Conservation (phyloP, 2,888 invertebrate species). For the Lasioglossum pauxillum region DNA sequence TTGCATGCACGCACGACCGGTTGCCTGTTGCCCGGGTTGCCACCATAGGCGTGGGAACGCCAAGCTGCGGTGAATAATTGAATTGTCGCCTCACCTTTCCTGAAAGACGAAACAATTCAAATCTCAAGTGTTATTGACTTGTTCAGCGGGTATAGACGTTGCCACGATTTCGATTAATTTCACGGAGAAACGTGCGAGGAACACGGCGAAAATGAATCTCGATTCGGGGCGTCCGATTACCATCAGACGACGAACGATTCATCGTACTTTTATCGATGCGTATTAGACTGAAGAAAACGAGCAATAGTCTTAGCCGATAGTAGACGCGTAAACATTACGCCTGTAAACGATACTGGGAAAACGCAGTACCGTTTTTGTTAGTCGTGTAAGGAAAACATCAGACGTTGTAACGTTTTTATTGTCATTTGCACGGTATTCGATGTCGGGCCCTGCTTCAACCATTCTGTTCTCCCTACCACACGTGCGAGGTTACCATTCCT, state of each 20-base stretch:
- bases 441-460: conserved; percentile 33
- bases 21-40: neutral
- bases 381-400: conserved; percentile 20
- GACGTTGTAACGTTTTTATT: conserved; percentile 57
- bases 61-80: neutral
- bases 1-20: neutral
- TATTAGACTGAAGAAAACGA: conserved; percentile 71
- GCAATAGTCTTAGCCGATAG: conserved; percentile 71
- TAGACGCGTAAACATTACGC: conserved; percentile 19
- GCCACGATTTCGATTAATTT: conserved; percentile 19
- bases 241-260: conserved; percentile 5
- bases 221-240: conserved; percentile 17
- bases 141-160: conserved; percentile 16
- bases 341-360: conserved; percentile 18
- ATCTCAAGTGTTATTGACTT: neutral
- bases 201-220: neutral
- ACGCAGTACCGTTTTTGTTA: conserved; percentile 37
- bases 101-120: conserved; percentile 6
- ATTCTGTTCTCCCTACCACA: conserved; percentile 28
- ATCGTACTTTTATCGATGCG: conserved; percentile 63
- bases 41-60: neutral
- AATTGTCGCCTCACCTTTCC: neutral
- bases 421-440: conserved; percentile 44
- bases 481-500: conserved; percentile 42
- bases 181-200: neutral